Conservation (phyloP, 1,140 invertebrate species). For the Cotesia typhae region DNA sequence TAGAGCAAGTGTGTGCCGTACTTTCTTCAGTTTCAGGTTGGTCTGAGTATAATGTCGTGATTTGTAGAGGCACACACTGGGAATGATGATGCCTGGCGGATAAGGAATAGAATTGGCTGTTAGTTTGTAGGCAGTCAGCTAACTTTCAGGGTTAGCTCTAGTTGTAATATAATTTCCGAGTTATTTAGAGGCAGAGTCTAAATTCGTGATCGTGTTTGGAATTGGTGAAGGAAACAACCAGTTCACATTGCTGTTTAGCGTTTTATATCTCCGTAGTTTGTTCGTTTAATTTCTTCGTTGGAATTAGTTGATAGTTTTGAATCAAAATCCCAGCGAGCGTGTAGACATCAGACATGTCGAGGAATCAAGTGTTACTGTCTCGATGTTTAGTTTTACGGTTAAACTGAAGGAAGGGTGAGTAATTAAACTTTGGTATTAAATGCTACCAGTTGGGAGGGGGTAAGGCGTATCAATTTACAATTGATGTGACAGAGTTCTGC, state of each 20-base stretch:
- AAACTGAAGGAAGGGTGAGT: conserved; percentile 14
- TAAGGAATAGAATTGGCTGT: conserved; percentile 26
- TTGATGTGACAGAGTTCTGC: conserved; percentile 39
- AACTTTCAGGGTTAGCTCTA: conserved; percentile 39
- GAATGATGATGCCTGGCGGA: conserved; percentile 14
- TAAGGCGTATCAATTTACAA: conserved; percentile 40
- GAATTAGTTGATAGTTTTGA: not conserved
- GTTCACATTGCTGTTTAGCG: conserved; percentile 23
- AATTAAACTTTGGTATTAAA: conserved; percentile 42
- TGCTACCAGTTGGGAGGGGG: conserved; percentile 19
- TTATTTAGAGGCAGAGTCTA: conserved; percentile 33
- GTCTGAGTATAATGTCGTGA: conserved; percentile 10
- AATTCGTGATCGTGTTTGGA: conserved; percentile 36
- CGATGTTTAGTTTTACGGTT: no score
- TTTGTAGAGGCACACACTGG: not conserved
- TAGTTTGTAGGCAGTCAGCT: not conserved
- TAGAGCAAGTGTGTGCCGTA: no score
- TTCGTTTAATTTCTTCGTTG: conserved; percentile 5
- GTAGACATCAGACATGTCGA: not conserved
- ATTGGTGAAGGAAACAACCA: conserved; percentile 31
- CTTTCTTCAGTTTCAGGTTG: no score
- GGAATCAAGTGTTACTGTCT: no score
- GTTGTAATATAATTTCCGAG: conserved; percentile 42
- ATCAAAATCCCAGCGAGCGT: conserved; percentile 7
- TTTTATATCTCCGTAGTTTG: not conserved